These are phyloP conservation scores for Oncorhynchus nerka DNA, from an alignment of 2,113 vertebrate species.

Conservation along the genomic window DNA sequence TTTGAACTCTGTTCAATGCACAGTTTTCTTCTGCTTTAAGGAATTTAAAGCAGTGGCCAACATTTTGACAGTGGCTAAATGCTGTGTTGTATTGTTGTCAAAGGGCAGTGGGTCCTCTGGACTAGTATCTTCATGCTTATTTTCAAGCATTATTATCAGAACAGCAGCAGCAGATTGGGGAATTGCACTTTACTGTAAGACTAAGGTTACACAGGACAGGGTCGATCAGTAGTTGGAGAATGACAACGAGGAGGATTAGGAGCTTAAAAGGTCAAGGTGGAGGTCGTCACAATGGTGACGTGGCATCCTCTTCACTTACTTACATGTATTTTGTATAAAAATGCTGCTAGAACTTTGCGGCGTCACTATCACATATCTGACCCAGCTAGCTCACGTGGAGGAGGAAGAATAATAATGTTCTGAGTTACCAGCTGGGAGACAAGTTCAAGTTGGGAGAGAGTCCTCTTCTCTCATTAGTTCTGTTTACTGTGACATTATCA, in stretches of 20 bases:
- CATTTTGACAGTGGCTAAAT: slow-evolving; percentile 16
- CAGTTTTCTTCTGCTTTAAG: slow-evolving; percentile 21
- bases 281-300: slow-evolving; percentile 24
- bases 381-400: slow-evolving; percentile 1
- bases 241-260: slow-evolving; percentile 9
- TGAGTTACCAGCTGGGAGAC: neutral
- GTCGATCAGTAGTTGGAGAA: slow-evolving; percentile 12
- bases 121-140: slow-evolving; percentile 56
- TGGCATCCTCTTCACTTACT: slow-evolving; percentile 11
- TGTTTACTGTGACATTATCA: slow-evolving; percentile 33
- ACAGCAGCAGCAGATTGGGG: slow-evolving; percentile 48
- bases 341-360: slow-evolving; percentile 21
- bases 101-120: slow-evolving; percentile 23
- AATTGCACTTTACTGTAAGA: slow-evolving; percentile 79
- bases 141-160: slow-evolving; percentile 61
- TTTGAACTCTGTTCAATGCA: slow-evolving; percentile 13
- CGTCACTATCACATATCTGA: slow-evolving; percentile 6
- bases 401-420: neutral
- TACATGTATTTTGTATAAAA: neutral
- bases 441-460: neutral
- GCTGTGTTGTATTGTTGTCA: slow-evolving; percentile 34
- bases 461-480: neutral
- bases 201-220: slow-evolving; percentile 21
- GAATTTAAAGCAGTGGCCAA: slow-evolving; percentile 21
- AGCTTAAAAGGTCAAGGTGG: slow-evolving; percentile 19